Conservation (phyloP, 2,888 invertebrate species). For the Andrena fulva region DNA sequence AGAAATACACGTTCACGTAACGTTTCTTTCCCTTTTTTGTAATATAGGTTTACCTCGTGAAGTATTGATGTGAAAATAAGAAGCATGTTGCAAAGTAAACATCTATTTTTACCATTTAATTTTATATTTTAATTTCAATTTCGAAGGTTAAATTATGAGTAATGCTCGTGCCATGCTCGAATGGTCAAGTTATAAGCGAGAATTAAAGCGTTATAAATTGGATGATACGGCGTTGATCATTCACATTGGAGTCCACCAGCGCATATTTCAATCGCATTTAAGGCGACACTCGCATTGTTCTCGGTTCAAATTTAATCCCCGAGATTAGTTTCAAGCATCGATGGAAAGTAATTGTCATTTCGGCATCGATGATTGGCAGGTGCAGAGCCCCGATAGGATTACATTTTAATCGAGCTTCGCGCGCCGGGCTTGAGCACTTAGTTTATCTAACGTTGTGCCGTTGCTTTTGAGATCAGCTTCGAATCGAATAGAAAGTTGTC, state of each 20-base stretch:
- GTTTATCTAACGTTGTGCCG: conserved; percentile 33
- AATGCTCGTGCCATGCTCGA: not conserved
- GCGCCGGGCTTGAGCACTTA: conserved; percentile 41
- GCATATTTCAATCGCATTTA: conserved; percentile 19
- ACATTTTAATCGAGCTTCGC: conserved; percentile 65
- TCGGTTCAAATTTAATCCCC: conserved; percentile 52
- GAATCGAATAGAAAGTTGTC: conserved; percentile 11
- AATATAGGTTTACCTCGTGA: no score
- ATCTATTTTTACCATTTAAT: no score
- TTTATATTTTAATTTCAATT: no score
- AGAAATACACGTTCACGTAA: no score
- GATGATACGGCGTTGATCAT: conserved; percentile 1
- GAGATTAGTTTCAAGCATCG: conserved; percentile 45
- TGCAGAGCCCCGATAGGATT: conserved; percentile 47
- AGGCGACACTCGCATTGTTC: conserved; percentile 22
- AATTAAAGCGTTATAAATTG: not conserved
- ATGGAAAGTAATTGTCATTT: conserved; percentile 54
- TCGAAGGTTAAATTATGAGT: no score
- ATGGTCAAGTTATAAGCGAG: not conserved
- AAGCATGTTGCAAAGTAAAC: no score
- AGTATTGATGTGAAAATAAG: no score
- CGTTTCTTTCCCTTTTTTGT: no score
- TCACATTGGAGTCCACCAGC: not conserved
- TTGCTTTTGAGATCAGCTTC: conserved; percentile 37
- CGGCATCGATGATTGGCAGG: conserved; percentile 55